A percentile compares a stretch with the other conserved stretches of the same genome.
Evolutionary conservation across 2,797 vertebrate species (phyloP).

Genomic region (Microtus obscurus): DNA sequence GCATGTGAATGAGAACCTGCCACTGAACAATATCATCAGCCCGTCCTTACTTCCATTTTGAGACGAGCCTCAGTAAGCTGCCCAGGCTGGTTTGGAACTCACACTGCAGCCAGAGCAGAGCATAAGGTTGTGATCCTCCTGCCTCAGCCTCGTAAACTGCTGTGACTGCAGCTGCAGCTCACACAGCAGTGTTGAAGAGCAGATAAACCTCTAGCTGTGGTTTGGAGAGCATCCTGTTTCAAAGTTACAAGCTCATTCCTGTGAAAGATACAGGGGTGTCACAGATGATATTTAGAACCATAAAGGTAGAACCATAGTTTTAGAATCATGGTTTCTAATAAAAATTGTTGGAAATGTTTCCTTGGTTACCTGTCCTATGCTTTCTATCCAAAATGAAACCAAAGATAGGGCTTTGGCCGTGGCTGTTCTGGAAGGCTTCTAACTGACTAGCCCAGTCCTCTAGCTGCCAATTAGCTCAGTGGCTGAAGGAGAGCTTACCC

Average conservation of each 20-base stretch:
- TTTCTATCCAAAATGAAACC: conserved; percentile 10
- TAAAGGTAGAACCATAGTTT: not conserved
- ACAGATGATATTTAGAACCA: not conserved
- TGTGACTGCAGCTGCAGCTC: not conserved
- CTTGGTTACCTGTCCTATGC: not conserved
- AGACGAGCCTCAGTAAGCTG: not conserved
- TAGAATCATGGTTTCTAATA: not conserved
- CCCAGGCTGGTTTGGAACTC: not conserved
- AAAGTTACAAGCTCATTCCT: conserved; percentile 26
- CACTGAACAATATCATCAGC: not conserved
- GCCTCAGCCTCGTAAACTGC: not conserved
- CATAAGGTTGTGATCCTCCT: not conserved
- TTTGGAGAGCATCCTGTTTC: conserved; percentile 8
- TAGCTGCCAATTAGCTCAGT: not conserved
- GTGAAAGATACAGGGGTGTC: not conserved
- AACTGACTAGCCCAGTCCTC: not conserved
- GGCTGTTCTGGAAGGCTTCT: not conserved
- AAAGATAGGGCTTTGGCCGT: not conserved
- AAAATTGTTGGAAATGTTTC: conserved; percentile 37
- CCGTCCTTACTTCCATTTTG: not conserved
- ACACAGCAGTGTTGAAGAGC: conserved; percentile 52
- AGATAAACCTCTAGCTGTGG: conserved; percentile 6
- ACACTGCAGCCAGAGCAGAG: not conserved
- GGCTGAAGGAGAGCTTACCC: not conserved
- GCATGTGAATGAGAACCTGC: not conserved